A percentile compares a stretch with the other conserved stretches of the same genome.
Conservation (phyloP, 2,888 invertebrate genomes). For the Drosophila atripex region DNA sequence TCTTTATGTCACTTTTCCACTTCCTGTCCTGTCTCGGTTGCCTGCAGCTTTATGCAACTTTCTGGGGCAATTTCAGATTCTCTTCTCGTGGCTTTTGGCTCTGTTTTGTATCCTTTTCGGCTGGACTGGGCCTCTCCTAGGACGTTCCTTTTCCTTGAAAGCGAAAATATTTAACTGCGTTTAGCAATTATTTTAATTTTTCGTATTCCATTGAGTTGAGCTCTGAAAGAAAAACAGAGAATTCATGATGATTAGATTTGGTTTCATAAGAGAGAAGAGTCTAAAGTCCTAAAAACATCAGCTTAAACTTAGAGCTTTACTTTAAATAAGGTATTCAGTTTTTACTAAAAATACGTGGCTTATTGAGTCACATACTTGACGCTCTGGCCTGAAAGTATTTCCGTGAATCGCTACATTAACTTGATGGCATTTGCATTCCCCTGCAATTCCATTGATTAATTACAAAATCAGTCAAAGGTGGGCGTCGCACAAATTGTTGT, state of each 20-base stretch:
- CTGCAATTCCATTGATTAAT: conserved; percentile 35
- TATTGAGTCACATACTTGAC: conserved; percentile 2
- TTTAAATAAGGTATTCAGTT: neutral
- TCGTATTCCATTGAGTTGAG: conserved; percentile 26
- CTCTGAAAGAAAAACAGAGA: conserved; percentile 34
- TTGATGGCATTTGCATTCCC: conserved; percentile 7
- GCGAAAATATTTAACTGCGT: conserved; percentile 22
- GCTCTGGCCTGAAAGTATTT: neutral
- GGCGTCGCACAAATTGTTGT: conserved; percentile 54
- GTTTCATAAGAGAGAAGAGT: neutral
- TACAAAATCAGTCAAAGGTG: conserved; percentile 29
- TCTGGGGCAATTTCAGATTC: conserved; percentile 56
- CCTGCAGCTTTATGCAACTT: conserved; percentile 67
- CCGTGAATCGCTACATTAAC: conserved; percentile 13
- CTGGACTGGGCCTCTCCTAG: conserved; percentile 27
- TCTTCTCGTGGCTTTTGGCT: conserved; percentile 12
- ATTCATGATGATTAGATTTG: conserved; percentile 25
- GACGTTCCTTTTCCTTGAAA: conserved; percentile 1
- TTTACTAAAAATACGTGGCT: neutral
- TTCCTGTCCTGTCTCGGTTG: conserved; percentile 3
- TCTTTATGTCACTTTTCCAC: conserved; percentile 13
- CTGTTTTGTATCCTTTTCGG: conserved; percentile 46
- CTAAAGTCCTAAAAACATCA: neutral
- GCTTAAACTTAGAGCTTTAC: neutral
- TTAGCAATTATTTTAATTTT: conserved; percentile 55